Conservation (phyloP, 2,113 vertebrate species). For the Mionectes macconnelli region DNA sequence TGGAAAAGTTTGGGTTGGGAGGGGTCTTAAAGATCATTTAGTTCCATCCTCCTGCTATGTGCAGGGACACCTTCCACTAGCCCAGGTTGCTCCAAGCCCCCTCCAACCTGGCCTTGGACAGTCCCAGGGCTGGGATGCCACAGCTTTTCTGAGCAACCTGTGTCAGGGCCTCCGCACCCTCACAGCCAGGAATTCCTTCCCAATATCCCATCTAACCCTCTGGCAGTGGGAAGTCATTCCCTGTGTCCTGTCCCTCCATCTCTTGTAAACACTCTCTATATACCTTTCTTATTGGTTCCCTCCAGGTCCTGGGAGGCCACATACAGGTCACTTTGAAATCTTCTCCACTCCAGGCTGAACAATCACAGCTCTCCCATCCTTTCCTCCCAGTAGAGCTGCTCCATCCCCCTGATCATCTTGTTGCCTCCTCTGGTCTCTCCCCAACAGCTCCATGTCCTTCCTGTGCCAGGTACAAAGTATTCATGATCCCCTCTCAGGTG, state of each 20-base stretch:
- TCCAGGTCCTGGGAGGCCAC: background rate
- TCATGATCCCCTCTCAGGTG: background rate
- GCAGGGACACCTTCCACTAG: rapidly evolving
- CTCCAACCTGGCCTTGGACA: rapidly evolving
- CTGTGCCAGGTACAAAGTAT: background rate
- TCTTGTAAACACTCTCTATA: background rate
- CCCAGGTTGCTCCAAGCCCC: rapidly evolving
- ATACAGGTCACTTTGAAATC: rapidly evolving
- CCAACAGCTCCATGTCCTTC: background rate
- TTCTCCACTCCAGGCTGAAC: background rate
- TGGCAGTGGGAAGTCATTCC: background rate
- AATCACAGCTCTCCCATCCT: background rate
- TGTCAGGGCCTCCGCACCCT: rapidly evolving
- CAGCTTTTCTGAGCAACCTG: background rate
- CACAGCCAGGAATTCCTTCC: rapidly evolving
- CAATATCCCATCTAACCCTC: background rate
- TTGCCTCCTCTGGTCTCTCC: background rate
- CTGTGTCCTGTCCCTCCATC: background rate
- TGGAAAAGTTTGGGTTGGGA: background rate
- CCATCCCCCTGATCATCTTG: background rate
- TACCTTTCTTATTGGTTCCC: background rate
- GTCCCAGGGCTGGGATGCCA: background rate
- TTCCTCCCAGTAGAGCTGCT: background rate
- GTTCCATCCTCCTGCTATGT: background rate
- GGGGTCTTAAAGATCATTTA: background rate